phyloP scores from a whole-genome alignment of 2,888 invertebrate species.

The Bombylius major region DNA sequence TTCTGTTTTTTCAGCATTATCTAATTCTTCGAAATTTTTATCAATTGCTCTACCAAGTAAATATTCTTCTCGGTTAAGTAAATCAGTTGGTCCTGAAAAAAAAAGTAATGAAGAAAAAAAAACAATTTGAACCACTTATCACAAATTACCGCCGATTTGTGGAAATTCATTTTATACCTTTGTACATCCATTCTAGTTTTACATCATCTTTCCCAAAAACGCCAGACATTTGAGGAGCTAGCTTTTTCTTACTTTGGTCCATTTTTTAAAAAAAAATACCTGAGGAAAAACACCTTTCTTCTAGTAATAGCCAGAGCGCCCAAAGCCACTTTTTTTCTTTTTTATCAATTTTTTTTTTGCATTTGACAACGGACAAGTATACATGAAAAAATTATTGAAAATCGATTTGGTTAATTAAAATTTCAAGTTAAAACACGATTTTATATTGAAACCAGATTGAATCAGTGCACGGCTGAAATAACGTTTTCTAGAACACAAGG shows the following conservation, averaged over 20 bases:
- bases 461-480: no score
- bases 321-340: no score
- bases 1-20: slow-evolving; percentile 42
- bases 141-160: background rate
- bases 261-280: background rate
- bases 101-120: background rate
- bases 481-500: no score
- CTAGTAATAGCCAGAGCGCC: no score
- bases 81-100: slow-evolving; percentile 24
- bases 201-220: slow-evolving; percentile 24
- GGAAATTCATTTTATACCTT: slow-evolving; percentile 35
- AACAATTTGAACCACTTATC: background rate
- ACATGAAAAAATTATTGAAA: no score
- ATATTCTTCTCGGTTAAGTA: slow-evolving; percentile 71
- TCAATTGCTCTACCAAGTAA: slow-evolving; percentile 63
- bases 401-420: no score
- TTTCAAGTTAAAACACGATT: no score
- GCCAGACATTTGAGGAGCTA: background rate
- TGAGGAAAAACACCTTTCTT: no score
- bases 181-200: slow-evolving; percentile 83
- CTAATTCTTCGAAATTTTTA: slow-evolving; percentile 58
- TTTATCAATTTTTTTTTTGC: no score
- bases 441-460: no score
- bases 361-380: no score
- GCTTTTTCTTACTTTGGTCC: background rate